Evolutionary conservation across 2,113 vertebrate genomes (phyloP).

Genomic region (Gallinago jamesoni): DNA sequence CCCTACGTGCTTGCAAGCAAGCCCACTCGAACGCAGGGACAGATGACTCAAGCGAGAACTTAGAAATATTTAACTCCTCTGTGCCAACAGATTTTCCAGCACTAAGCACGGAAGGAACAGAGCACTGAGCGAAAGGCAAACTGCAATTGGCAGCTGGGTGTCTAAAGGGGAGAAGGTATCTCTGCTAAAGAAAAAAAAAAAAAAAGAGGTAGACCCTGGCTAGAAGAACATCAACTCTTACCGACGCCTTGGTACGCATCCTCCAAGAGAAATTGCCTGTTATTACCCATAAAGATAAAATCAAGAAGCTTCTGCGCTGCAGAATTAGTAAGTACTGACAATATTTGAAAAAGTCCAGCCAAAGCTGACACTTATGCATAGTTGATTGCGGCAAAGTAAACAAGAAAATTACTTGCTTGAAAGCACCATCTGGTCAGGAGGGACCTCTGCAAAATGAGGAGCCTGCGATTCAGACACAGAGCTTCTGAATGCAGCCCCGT

Average conservation of each 20-base stretch:
- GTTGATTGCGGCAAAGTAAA: neutral
- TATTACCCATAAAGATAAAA: neutral
- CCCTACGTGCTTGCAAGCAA: constrained; percentile 50
- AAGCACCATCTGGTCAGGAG: constrained; percentile 4
- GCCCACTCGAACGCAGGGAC: constrained; percentile 6
- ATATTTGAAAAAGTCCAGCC: neutral
- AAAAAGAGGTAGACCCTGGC: neutral
- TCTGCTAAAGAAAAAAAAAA: neutral
- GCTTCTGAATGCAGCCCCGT: neutral
- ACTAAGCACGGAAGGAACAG: neutral
- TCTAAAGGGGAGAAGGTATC: neutral
- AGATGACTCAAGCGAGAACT: constrained; percentile 50
- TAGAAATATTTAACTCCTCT: constrained; percentile 59
- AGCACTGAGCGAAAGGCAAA: neutral
- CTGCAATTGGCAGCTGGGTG: neutral
- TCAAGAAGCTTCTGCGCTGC: neutral
- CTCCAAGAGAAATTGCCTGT: neutral
- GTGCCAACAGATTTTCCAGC: constrained; percentile 14
- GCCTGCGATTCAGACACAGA: neutral
- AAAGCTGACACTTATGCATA: neutral
- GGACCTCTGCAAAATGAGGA: neutral
- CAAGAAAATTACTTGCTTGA: constrained; percentile 14
- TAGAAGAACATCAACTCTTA: neutral
- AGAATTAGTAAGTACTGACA: neutral
- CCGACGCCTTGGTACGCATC: fast-evolving